Evolutionary conservation across 2,797 vertebrate genomes (phyloP).

Genomic region (Dendrocincla tyrannina): DNA sequence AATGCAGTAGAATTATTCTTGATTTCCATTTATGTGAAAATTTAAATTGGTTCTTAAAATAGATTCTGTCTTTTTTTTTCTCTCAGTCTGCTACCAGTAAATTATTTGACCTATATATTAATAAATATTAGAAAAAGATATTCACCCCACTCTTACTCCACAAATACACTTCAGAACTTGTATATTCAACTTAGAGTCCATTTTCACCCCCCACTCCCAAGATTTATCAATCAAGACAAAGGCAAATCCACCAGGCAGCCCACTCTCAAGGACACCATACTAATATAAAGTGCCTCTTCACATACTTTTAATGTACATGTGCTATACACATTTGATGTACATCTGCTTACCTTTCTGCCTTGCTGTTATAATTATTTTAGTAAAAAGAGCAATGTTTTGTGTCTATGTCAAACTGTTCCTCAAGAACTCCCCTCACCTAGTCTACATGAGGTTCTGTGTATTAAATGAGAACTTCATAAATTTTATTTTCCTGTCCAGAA

Average conservation of each 20-base stretch:
- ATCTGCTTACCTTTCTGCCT: neutral
- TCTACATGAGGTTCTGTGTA: neutral
- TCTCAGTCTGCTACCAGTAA: constrained; percentile 22
- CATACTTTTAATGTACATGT: neutral
- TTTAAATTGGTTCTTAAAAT: constrained; percentile 66
- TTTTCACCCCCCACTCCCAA: fast-evolving
- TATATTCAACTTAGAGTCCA: neutral
- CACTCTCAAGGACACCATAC: neutral
- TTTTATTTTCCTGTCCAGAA: constrained; percentile 17
- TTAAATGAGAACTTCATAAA: neutral
- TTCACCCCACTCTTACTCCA: neutral
- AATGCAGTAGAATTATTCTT: constrained; percentile 57
- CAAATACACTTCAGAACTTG: neutral
- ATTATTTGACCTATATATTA: constrained; percentile 67
- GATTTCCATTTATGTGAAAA: constrained; percentile 64
- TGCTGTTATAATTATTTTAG: neutral
- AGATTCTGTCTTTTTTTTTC: constrained; percentile 17
- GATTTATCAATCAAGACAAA: neutral
- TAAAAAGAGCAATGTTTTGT: neutral
- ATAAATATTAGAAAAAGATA: constrained; percentile 42
- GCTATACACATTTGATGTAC: neutral
- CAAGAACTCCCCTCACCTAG: neutral
- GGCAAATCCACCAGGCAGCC: neutral
- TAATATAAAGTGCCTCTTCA: neutral
- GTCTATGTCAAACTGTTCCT: neutral